Evolutionary conservation across 1,140 invertebrate genomes (phyloP).

Genomic region (Halyomorpha halys): DNA sequence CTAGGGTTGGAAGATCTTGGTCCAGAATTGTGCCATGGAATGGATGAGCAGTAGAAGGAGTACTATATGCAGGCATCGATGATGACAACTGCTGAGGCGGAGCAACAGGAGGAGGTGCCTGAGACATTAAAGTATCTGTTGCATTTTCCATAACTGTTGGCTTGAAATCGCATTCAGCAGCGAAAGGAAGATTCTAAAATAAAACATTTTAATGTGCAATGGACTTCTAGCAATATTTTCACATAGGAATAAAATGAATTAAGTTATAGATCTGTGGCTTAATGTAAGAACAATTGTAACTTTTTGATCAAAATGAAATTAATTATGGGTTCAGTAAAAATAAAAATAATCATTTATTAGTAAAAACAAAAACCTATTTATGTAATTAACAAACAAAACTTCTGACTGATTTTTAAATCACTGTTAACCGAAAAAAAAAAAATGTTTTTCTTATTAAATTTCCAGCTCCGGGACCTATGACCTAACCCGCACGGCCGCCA

Average conservation of each 20-base stretch:
- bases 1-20: not conserved
- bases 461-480: too few species aligned
- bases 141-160: conserved; percentile 33
- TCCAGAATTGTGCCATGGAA: not conserved
- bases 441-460: too few species aligned
- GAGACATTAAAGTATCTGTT: not conserved
- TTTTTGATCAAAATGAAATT: not conserved
- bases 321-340: not conserved
- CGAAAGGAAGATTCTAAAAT: conserved; percentile 50
- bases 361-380: too few species aligned
- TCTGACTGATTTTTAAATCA: too few species aligned
- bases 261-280: not conserved
- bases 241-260: not conserved
- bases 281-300: not conserved
- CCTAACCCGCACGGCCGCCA: too few species aligned
- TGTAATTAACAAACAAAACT: too few species aligned
- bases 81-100: conserved; percentile 9
- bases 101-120: conserved; percentile 11
- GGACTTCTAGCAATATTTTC: too few species aligned
- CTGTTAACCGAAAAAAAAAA: too few species aligned
- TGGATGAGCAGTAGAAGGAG: not conserved
- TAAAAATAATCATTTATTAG: not conserved
- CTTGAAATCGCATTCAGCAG: conserved; percentile 55
- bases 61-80: not conserved
- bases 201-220: too few species aligned